Conservation (phyloP, 2,888 invertebrate species). For the Ochropleura plecta region DNA sequence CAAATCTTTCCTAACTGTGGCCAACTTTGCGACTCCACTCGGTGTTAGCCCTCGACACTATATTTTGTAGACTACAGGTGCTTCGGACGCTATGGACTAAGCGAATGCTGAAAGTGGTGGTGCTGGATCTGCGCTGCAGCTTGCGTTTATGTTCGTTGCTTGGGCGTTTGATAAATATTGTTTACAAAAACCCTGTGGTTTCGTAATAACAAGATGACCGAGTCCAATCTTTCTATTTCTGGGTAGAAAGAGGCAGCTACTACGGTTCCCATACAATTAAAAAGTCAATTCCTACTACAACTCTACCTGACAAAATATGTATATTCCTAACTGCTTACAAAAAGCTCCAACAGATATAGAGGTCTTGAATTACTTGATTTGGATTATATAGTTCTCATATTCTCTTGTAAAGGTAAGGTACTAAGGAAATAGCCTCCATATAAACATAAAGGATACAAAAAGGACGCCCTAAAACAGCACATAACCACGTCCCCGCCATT, state of each 20-base stretch:
- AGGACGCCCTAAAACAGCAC: conserved; percentile 58
- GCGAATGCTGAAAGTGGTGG: conserved; percentile 50
- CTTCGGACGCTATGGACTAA: conserved; percentile 66
- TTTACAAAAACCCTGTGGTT: neutral
- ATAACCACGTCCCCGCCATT: conserved; percentile 68
- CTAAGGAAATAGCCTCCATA: conserved; percentile 47
- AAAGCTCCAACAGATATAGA: conserved; percentile 15
- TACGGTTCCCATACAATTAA: neutral
- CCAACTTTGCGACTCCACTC: conserved; percentile 88
- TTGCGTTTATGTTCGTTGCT: neutral
- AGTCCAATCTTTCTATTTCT: neutral
- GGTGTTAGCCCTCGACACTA: conserved; percentile 73
- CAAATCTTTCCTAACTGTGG: conserved; percentile 90
- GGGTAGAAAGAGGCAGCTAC: neutral
- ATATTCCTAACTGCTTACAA: conserved; percentile 33
- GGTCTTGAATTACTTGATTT: conserved; percentile 41
- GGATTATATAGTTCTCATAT: conserved; percentile 58
- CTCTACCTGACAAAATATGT: conserved; percentile 1
- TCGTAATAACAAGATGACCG: neutral
- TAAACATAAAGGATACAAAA: conserved; percentile 60
- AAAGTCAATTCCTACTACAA: neutral
- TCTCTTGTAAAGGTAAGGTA: conserved; percentile 51
- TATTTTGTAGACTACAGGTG: conserved; percentile 81
- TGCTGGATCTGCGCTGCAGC: conserved; percentile 6
- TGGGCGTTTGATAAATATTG: neutral